Evolutionary conservation across 2,888 invertebrate species (phyloP).

Genomic region (Nineta flava): DNA sequence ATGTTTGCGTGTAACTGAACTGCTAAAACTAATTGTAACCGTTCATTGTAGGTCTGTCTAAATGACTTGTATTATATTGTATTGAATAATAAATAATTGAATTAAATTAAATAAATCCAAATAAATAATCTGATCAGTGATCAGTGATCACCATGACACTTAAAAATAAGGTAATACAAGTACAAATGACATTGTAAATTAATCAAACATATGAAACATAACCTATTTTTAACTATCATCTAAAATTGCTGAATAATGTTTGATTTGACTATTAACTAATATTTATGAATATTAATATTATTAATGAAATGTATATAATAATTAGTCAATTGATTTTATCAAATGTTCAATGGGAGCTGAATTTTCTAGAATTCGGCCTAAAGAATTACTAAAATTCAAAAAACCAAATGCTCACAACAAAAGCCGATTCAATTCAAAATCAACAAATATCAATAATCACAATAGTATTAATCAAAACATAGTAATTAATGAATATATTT

Average conservation of each 20-base stretch:
- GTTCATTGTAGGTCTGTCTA: no score
- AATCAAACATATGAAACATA: background rate
- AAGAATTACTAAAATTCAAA: background rate
- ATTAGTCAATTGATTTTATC: background rate
- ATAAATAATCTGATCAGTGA: no score
- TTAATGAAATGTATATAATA: background rate
- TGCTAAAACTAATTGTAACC: no score
- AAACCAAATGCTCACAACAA: background rate
- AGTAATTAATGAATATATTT: background rate
- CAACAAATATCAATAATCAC: background rate
- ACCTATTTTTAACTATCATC: background rate
- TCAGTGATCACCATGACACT: background rate
- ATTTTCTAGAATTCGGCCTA: background rate
- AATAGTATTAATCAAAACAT: background rate
- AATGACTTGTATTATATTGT: no score
- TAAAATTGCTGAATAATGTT: background rate
- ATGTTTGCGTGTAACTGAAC: no score
- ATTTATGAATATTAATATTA: background rate
- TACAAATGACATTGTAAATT: no score
- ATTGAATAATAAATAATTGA: no score
- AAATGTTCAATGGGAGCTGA: background rate
- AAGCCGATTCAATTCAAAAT: background rate
- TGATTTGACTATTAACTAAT: background rate
- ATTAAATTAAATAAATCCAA: no score
- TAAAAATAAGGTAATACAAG: background rate